Evolutionary conservation across 2,797 vertebrate species (phyloP).

Genomic region (Periparus ater): DNA sequence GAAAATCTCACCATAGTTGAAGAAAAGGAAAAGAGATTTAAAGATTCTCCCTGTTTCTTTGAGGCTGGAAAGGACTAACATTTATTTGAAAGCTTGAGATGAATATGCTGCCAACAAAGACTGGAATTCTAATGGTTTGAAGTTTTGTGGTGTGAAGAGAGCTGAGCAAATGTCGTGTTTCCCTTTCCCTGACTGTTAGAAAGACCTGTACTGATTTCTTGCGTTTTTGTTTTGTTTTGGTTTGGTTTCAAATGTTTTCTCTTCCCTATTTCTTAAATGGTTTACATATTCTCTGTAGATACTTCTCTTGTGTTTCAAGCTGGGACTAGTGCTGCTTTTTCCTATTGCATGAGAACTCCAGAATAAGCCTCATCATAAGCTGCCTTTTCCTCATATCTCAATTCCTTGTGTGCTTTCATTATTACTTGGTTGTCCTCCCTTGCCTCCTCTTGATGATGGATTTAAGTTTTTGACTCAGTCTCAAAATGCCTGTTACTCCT

Average conservation of each 20-base stretch:
- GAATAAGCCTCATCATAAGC: not conserved
- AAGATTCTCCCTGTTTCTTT: not conserved
- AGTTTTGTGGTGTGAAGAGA: not conserved
- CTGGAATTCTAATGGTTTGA: not conserved
- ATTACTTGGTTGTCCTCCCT: not conserved
- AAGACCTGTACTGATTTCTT: not conserved
- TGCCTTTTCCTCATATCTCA: not conserved
- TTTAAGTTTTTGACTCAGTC: not conserved
- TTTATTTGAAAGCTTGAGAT: not conserved
- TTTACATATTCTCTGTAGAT: not conserved
- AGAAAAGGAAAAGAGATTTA: not conserved
- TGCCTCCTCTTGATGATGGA: not conserved
- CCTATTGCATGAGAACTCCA: not conserved
- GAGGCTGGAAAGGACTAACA: not conserved
- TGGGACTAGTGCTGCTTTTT: not conserved
- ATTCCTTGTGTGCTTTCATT: not conserved
- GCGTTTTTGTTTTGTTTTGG: not conserved
- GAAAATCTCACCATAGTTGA: not conserved
- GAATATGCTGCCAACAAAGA: not conserved
- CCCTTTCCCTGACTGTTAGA: not conserved
- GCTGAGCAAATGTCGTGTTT: not conserved
- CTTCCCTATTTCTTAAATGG: not conserved
- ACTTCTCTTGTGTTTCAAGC: not conserved
- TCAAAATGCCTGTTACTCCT: not conserved
- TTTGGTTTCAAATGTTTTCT: not conserved